Percentiles rank a stretch among this genome's conserved stretches.
Conservation (phyloP, 2,113 vertebrate species). For the Chroicocephalus ridibundus region DNA sequence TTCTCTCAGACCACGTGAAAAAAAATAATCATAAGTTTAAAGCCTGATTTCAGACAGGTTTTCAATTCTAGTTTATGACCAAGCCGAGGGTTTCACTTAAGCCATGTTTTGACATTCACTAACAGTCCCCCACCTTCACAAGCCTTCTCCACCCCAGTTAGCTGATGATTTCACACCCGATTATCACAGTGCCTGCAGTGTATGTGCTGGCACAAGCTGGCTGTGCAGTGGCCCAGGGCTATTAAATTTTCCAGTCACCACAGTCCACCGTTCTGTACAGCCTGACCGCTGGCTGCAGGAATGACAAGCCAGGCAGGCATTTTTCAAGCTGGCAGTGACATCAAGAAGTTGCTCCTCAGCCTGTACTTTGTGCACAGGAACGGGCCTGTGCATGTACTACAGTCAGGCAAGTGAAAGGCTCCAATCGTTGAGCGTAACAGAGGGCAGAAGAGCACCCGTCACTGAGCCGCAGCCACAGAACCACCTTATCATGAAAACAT, state of each 20-base stretch:
- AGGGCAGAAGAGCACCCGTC: not conserved
- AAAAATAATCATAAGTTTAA: fast-evolving
- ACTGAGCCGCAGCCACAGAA: not conserved
- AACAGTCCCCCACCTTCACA: not conserved
- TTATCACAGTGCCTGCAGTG: not conserved
- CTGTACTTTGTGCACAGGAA: not conserved
- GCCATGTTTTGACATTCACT: not conserved
- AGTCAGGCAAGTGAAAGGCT: not conserved
- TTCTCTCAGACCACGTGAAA: not conserved
- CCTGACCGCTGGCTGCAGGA: not conserved
- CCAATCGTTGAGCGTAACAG: not conserved
- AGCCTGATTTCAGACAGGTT: not conserved
- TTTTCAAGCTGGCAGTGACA: not conserved
- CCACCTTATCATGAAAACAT: not conserved
- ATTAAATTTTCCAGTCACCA: not conserved
- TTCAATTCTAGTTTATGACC: not conserved
- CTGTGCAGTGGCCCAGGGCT: not conserved
- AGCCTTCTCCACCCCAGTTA: not conserved
- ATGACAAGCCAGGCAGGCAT: not conserved
- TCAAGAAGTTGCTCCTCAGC: not conserved
- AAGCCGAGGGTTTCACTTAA: not conserved
- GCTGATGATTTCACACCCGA: not conserved
- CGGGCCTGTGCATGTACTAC: not conserved
- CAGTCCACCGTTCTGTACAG: not conserved
- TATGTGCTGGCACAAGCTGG: not conserved